These are phyloP conservation scores for Andricus grossulariae DNA, from an alignment of 1,140 invertebrate species.

Conservation along the genomic window DNA sequence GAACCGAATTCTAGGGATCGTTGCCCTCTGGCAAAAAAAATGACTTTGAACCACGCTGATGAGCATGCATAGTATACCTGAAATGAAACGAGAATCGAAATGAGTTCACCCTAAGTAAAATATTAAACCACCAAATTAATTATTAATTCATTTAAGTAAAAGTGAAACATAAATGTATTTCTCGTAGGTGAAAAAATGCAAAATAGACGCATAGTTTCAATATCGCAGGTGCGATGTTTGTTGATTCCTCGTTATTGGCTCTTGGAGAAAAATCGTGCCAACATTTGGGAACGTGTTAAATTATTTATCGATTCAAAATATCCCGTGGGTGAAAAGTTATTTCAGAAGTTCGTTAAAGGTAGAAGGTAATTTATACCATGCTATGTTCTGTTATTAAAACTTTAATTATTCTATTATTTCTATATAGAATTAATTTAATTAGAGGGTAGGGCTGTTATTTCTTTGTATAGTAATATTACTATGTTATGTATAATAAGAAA, in stretches of 20 bases:
- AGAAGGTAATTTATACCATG: conserved; percentile 60
- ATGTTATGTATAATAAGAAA: no score
- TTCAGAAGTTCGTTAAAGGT: conserved; percentile 75
- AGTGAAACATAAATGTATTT: not conserved
- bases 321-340: conserved; percentile 76
- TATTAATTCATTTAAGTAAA: not conserved
- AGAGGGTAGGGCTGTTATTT: no score
- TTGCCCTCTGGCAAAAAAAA: no score
- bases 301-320: conserved; percentile 79
- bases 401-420: not conserved
- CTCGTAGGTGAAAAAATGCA: conserved; percentile 80
- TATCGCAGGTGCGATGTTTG: conserved; percentile 77
- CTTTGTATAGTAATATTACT: no score
- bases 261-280: conserved; percentile 78
- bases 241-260: conserved; percentile 80
- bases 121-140: not conserved
- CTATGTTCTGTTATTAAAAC: not conserved
- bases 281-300: conserved; percentile 80
- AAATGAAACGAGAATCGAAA: no score
- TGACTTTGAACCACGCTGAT: no score
- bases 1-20: no score
- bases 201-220: conserved; percentile 78
- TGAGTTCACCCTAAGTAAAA: no score
- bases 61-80: no score
- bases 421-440: not conserved